Evolutionary conservation across 1,140 invertebrate species (phyloP).

Genomic region (Euwallacea similis): DNA sequence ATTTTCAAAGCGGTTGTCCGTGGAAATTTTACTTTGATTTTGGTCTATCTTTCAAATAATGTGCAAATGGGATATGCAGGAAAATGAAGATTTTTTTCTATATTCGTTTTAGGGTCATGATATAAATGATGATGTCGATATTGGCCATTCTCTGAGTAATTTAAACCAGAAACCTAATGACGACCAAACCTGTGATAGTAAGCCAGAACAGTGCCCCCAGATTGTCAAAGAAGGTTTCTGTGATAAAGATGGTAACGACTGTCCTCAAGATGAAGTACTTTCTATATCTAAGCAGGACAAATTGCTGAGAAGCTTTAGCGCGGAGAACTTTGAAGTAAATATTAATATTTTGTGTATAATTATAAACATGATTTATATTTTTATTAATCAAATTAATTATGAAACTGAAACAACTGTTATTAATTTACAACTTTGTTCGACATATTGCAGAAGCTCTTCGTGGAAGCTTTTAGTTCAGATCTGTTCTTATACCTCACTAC

Average conservation of each 20-base stretch:
- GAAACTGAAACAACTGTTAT: too few species aligned
- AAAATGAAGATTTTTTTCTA: too few species aligned
- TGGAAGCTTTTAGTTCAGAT: slow-evolving; percentile 39
- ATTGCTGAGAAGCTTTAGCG: background rate
- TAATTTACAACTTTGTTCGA: too few species aligned
- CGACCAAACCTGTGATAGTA: background rate
- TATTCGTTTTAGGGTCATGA: too few species aligned
- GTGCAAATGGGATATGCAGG: too few species aligned
- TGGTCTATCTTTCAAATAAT: too few species aligned
- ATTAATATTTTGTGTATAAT: background rate
- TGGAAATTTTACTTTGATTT: too few species aligned
- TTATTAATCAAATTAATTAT: background rate
- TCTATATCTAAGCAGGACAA: too few species aligned
- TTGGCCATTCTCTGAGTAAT: too few species aligned
- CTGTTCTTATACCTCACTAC: slow-evolving; percentile 54
- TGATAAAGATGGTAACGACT: slow-evolving; percentile 2
- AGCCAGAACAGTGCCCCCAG: slow-evolving; percentile 1
- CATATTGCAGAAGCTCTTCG: background rate
- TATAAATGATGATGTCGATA: too few species aligned
- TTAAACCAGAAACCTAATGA: too few species aligned
- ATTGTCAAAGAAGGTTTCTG: slow-evolving; percentile 8
- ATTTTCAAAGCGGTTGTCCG: too few species aligned
- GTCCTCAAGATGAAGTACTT: background rate
- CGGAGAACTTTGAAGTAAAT: background rate
- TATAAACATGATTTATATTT: background rate